Conservation (phyloP, 2,888 invertebrate genomes). For the Barypeithes pellucidus region DNA sequence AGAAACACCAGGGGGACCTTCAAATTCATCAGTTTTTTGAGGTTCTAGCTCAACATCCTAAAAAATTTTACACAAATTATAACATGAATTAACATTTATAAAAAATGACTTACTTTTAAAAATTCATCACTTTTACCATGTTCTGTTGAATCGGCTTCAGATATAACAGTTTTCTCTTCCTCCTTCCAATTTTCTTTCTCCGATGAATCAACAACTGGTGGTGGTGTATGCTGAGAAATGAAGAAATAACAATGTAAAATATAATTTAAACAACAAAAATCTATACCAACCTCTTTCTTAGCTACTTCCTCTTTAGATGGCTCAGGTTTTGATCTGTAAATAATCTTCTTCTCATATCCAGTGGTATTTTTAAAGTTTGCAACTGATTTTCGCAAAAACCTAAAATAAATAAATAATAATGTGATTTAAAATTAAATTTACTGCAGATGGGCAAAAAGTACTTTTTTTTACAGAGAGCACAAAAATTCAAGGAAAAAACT, state of each 20-base stretch:
- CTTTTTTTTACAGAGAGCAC: too few species aligned
- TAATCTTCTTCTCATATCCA: conserved; percentile 81
- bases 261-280: conserved; percentile 23
- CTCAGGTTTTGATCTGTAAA: conserved; percentile 55
- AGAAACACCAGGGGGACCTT: conserved; percentile 68
- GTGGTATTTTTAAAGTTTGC: conserved; percentile 93
- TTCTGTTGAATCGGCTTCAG: conserved; percentile 70
- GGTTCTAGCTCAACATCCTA: conserved; percentile 37
- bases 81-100: too few species aligned
- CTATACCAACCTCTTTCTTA: conserved; percentile 42
- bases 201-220: conserved; percentile 54
- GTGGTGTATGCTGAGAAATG: conserved; percentile 51
- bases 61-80: conserved; percentile 7
- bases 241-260: conserved; percentile 32
- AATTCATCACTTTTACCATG: conserved; percentile 60
- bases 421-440: too few species aligned
- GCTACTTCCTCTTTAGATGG: conserved; percentile 51
- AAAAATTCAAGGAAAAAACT: too few species aligned
- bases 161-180: conserved; percentile 68
- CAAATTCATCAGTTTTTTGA: conserved; percentile 53
- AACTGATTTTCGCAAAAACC: conserved; percentile 91
- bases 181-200: conserved; percentile 58
- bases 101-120: conserved; percentile 49
- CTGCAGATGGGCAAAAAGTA: too few species aligned
- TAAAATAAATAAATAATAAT: too few species aligned